phyloP scores from a whole-genome alignment of 2,888 invertebrate species.

The Sinohyriopsis cumingii region DNA sequence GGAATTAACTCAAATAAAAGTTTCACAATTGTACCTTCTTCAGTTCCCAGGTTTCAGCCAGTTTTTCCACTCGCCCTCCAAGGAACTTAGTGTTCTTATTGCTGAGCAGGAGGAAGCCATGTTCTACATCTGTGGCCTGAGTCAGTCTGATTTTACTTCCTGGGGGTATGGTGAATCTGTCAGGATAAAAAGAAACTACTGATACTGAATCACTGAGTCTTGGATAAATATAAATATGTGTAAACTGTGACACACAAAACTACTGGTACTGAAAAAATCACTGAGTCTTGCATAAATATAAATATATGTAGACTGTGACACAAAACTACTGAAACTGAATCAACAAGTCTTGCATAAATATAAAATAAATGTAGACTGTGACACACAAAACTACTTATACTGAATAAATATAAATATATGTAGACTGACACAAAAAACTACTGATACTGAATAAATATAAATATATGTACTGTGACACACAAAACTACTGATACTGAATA shows the following conservation, averaged over 20 bases:
- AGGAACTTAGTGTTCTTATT: conserved; percentile 81
- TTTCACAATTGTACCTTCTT: conserved; percentile 58
- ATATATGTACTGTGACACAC: neutral
- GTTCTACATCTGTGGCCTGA: conserved; percentile 77
- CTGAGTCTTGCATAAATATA: neutral
- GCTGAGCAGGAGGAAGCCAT: conserved; percentile 83
- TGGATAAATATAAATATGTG: neutral
- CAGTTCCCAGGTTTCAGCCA: conserved; percentile 87
- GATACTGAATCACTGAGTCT: neutral
- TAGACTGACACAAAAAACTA: neutral
- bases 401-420: neutral
- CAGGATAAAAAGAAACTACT: conserved; percentile 12
- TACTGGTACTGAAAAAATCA: neutral
- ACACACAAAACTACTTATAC: neutral
- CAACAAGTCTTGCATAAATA: too few species aligned
- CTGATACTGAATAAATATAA: neutral
- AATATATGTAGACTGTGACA: neutral
- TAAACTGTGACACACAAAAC: neutral
- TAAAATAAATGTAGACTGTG: neutral
- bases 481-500: neutral
- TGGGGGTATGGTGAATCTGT: conserved; percentile 86
- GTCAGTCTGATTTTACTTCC: conserved; percentile 85
- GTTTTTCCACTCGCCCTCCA: conserved; percentile 87
- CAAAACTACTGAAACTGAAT: neutral
- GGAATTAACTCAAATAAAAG: neutral